Base-by-base conservation (phyloP, 1,140 invertebrate species). In the Macrotrachela quadricornifera region DNA sequence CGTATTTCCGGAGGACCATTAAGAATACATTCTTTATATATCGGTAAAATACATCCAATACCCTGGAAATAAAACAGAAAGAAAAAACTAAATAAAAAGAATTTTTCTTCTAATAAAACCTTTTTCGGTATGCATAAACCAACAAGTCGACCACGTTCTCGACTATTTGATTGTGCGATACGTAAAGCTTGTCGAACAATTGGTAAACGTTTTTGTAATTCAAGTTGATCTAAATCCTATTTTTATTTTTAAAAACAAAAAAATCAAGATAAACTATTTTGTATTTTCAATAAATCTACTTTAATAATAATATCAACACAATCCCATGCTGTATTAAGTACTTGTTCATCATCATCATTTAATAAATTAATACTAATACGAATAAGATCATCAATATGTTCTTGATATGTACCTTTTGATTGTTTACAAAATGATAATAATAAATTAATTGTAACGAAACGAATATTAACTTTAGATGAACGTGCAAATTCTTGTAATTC, bases 21-120 rank as follows among this genome's bases (percentile, higher is more conserved):
- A 13, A 97, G 70, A 61, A 97, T 83, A 0, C 88, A 85, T 72
- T 97, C 92, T 39, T 91, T 76, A 72, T 92, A 94, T 47, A 96
- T 80, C 0, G 86, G 85, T 44, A 96, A 71, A 40, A 97, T 78
- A 13, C 90, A 86, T 14, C 83, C 79, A 38, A 95, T 88, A 51
- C 88, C 86, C 76, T 30, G 8, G n/a, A n/a, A n/a, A n/a, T n/a
- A n/a, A n/a, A n/a, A n/a, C n/a, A 30, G 21, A 2, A 30, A 30
- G 21, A 30, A 30, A 30, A 30, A 4, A 30, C 8, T 30, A 30
- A 30, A 30, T 30, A 30, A 30, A 4, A 4, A 2, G 8, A 4
- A 30, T 30, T 4, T 30, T 4, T 30, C 3, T 30, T 30, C 8
- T 4, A 30, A 30, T 30, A 4, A 30, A 30, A 30, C 21, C 21